Base-by-base conservation (phyloP, 2,888 invertebrate genomes). In the Leistus spinibarbis region DNA sequence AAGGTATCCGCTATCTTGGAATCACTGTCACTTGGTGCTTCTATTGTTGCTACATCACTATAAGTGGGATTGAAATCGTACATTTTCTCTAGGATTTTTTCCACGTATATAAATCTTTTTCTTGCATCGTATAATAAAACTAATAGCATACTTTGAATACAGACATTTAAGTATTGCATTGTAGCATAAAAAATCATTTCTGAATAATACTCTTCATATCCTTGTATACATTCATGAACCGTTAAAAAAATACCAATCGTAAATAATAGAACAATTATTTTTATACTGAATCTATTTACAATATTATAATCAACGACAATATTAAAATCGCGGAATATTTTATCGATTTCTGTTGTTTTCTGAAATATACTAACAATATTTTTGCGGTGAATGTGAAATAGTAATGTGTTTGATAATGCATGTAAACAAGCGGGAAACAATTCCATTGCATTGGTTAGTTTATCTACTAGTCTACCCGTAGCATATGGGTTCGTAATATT, bases 331-430 rank as follows among this genome's bases (percentile, higher is more conserved):
- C n/a, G 13, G 19, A 65, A 27, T 65, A 16, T n/a, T 16, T n/a
- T 2, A 65, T 65, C 65, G 5, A 65, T 17, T 27, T 65, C n/a
- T 40, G n/a, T 7, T 13, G 17, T 27, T 1, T 23, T 19, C 3
- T 23, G 19, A 16, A 65, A 65, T 13, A 65, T 23, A n/a, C 40
- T 7, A 16, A 65, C 40, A 16, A 65, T 40, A n/a, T 40, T 27
- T n/a, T 65, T 65, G 5, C 65, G 65, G 17, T 65, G 19, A 13
- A 65, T 27, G 19, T 65, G 27, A 65, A 65, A 65, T 10, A 40
- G 23, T n/a, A 65, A 27, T 19, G 40, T 24, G 40, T 65, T 13
- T 16, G 40, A 13, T 19, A 65, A 2, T 7, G 17, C 10, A 5
- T 19, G n/a, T 10, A 65, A 65, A 65, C 24, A 19, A 62, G 2